These are phyloP conservation scores for Eutrigla gurnardus DNA, from an alignment of 2,797 vertebrate species.

Conservation along the genomic window DNA sequence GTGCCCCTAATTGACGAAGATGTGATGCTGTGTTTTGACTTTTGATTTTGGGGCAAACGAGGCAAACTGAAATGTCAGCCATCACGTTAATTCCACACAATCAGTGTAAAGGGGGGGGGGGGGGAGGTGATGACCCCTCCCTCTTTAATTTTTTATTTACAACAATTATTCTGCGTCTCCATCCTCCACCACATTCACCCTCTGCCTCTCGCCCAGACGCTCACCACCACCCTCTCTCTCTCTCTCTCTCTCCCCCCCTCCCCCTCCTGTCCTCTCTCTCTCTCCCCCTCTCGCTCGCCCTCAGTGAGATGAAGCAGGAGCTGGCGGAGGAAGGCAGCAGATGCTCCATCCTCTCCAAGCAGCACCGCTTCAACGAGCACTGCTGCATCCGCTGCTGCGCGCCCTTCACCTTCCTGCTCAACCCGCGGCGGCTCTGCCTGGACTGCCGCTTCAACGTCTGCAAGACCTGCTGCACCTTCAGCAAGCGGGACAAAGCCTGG, in stretches of 20 bases:
- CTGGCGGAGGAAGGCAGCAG: conserved; percentile 94
- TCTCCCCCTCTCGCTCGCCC: conserved; percentile 39
- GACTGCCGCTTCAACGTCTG: conserved; percentile 97
- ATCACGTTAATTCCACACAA: conserved; percentile 71
- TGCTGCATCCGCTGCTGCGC: conserved; percentile 98
- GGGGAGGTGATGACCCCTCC: conserved; percentile 21
- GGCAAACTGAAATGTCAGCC: conserved; percentile 77
- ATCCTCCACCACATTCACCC: conserved; percentile 52
- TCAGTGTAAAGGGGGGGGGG: conserved; percentile 28
- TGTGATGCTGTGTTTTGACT: background rate
- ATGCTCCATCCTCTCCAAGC: conserved; percentile 94
- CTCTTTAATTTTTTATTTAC: conserved; percentile 71
- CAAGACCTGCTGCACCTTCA: conserved; percentile 93
- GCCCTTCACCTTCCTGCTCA: conserved; percentile 96
- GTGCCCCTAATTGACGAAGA: conserved; percentile 19
- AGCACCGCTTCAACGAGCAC: conserved; percentile 93
- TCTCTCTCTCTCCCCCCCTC: conserved; percentile 43
- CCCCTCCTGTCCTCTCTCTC: conserved; percentile 9
- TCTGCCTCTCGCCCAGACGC: conserved; percentile 66
- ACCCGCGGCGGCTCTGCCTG: conserved; percentile 91
- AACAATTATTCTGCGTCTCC: conserved; percentile 68
- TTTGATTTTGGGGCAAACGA: conserved; percentile 54
- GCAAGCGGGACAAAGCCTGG: conserved; percentile 91
- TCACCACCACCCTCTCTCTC: conserved; percentile 50
- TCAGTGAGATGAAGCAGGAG: conserved; percentile 96